A percentile compares a stretch with the other conserved stretches of the same genome.
These are phyloP conservation scores for Apodemia duryi DNA, from an alignment of 2,888 invertebrate species.

Conservation along the genomic window DNA sequence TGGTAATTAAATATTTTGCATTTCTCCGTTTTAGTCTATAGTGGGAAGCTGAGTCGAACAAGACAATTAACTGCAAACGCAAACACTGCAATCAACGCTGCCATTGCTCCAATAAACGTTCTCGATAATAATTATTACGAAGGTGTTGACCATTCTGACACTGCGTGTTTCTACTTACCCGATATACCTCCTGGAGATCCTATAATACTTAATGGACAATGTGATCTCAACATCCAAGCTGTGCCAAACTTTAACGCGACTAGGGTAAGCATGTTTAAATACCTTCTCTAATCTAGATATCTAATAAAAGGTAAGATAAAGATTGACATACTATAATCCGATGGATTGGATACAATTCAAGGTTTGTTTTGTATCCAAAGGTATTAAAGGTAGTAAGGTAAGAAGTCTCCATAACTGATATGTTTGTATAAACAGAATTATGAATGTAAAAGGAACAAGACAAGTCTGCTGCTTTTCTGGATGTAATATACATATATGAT, in stretches of 20 bases:
- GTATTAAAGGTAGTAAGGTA: no score
- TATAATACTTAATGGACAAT: conserved; percentile 49
- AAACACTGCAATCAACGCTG: conserved; percentile 37
- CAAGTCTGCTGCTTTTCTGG: no score
- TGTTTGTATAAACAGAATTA: no score
- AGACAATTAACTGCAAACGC: conserved; percentile 37
- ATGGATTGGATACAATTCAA: no score
- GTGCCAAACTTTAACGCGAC: conserved; percentile 43
- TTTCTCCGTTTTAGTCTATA: conserved; percentile 43
- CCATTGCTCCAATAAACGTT: conserved; percentile 40
- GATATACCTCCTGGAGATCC: conserved; percentile 40
- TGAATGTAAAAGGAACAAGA: no score
- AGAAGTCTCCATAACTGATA: no score
- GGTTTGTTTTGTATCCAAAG: no score
- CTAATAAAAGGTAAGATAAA: no score
- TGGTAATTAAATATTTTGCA: no score
- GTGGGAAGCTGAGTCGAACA: conserved; percentile 58
- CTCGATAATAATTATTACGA: conserved; percentile 47
- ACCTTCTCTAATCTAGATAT: no score
- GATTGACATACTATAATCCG: no score
- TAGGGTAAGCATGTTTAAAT: conserved; percentile 36
- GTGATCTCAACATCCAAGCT: conserved; percentile 45
- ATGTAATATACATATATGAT: no score
- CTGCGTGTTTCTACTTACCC: conserved; percentile 54
- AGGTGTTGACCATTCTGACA: conserved; percentile 40